A percentile compares a stretch with the other conserved stretches of the same genome.
phyloP scores from a whole-genome alignment of 2,888 invertebrate species.

The Eustalomyia histrio region DNA sequence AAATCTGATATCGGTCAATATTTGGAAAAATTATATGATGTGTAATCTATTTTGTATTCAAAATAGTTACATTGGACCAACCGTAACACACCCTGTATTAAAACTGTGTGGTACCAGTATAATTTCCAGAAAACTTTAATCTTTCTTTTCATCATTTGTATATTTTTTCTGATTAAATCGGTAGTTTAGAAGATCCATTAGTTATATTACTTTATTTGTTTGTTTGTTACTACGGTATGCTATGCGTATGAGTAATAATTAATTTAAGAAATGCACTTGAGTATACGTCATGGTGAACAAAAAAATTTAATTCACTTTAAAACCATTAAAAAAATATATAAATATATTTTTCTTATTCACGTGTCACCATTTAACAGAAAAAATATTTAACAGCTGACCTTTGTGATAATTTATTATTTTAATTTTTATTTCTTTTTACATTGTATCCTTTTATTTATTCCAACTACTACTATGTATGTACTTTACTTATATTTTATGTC shows the following conservation, averaged over 20 bases:
- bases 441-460: slow-evolving; percentile 18
- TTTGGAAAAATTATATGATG: no score
- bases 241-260: neutral
- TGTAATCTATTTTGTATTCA: no score
- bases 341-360: neutral
- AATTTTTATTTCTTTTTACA: slow-evolving; percentile 20
- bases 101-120: no score
- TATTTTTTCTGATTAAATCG: no score
- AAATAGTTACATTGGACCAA: no score
- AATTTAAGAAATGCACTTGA: neutral
- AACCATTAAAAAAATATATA: slow-evolving; percentile 14
- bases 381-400: slow-evolving; percentile 51
- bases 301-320: neutral
- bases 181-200: no score
- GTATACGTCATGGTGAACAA: neutral
- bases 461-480: neutral
- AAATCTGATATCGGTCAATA: no score
- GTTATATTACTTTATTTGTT: no score
- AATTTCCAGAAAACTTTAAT: no score
- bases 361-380: slow-evolving; percentile 36
- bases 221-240: no score
- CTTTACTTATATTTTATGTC: slow-evolving; percentile 70
- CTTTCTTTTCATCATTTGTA: no score
- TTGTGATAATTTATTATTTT: slow-evolving; percentile 60
- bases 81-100: no score